These are phyloP conservation scores for Sebastolobus alascanus DNA, from an alignment of 2,797 vertebrate species.

Conservation along the genomic window DNA sequence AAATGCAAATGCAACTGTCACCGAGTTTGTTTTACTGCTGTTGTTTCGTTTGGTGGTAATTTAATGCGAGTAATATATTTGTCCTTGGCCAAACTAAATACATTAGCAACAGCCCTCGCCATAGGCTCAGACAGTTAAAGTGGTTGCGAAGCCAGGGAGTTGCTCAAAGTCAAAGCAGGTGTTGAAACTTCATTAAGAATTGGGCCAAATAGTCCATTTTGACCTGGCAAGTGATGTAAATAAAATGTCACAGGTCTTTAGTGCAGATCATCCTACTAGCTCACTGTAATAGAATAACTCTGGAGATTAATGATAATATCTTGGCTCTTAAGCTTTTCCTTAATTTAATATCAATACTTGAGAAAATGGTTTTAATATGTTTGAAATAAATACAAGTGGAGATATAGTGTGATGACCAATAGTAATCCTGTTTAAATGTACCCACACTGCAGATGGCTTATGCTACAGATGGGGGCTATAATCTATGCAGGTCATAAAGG, in stretches of 20 bases:
- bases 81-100: slow-evolving; percentile 64
- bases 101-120: slow-evolving; percentile 54
- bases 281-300: slow-evolving; percentile 8
- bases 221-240: slow-evolving; percentile 46
- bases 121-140: slow-evolving; percentile 48
- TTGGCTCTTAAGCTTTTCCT: slow-evolving; percentile 15
- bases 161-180: slow-evolving; percentile 61
- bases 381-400: slow-evolving; percentile 57
- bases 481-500: slow-evolving; percentile 69
- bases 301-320: slow-evolving; percentile 17
- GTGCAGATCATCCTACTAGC: not conserved
- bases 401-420: slow-evolving; percentile 41
- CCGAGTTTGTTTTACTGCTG: slow-evolving; percentile 52
- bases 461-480: slow-evolving; percentile 64
- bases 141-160: slow-evolving; percentile 40
- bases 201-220: slow-evolving; percentile 40
- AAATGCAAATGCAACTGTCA: slow-evolving; percentile 53
- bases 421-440: slow-evolving; percentile 60
- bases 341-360: slow-evolving; percentile 37
- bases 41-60: slow-evolving; percentile 56
- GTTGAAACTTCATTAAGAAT: slow-evolving; percentile 45
- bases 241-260: slow-evolving; percentile 29
- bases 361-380: slow-evolving; percentile 45
- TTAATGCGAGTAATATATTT: slow-evolving; percentile 64
- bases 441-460: slow-evolving; percentile 57